A percentile compares a stretch with the other conserved stretches of the same genome.
phyloP scores from a whole-genome alignment of 2,797 vertebrate genomes.

The Neosilurus hyrtlii region DNA sequence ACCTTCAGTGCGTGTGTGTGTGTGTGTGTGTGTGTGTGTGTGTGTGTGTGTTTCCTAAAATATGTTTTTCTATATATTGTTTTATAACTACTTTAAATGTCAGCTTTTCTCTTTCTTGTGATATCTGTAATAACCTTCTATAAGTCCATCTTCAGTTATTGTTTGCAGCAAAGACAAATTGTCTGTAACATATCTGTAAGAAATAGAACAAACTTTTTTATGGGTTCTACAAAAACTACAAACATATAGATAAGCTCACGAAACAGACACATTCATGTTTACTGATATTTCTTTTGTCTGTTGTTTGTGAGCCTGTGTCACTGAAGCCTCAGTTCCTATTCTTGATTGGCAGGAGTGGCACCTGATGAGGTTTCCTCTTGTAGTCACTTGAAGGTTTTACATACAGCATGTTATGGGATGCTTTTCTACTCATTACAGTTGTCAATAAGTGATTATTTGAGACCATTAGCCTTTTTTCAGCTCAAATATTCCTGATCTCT shows the following conservation, averaged over 20 bases:
- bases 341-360: background rate
- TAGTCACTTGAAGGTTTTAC: background rate
- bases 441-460: background rate
- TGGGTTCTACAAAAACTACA: background rate
- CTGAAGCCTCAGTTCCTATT: background rate
- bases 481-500: background rate
- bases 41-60: background rate
- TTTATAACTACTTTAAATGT: conserved; percentile 8
- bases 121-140: background rate
- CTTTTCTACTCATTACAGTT: background rate
- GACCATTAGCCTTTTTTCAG: background rate
- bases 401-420: background rate
- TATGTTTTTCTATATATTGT: background rate
- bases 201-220: background rate
- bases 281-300: background rate
- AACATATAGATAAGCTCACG: background rate
- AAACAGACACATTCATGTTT: background rate
- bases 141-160: background rate
- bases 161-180: background rate
- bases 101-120: background rate
- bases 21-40: background rate
- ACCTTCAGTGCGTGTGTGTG: background rate
- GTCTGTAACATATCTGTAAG: background rate
- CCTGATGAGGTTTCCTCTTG: background rate
- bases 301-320: background rate